Evolutionary conservation across 2,113 vertebrate genomes (phyloP).

Genomic region (Andinoacara biseriatus): DNA sequence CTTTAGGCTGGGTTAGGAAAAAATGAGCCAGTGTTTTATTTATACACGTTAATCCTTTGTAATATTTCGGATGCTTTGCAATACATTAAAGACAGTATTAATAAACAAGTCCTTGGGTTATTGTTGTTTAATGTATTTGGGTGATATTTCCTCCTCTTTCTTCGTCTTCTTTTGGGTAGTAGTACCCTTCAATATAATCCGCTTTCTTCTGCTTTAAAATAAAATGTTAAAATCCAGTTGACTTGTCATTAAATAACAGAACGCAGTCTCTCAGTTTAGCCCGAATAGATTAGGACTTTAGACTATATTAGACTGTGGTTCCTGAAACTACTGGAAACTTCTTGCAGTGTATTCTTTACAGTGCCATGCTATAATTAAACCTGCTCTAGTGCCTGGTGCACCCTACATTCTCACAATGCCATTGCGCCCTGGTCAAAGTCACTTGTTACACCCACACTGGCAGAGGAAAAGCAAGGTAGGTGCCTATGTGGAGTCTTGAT

Average conservation of each 20-base stretch:
- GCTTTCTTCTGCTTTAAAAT: too few relatives aligned
- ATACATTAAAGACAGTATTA: neutral
- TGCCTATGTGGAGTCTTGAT: neutral
- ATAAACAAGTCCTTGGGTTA: neutral
- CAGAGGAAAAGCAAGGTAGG: constrained; percentile 25
- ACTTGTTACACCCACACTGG: constrained; percentile 39
- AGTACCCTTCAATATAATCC: too few relatives aligned
- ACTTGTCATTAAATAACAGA: too few relatives aligned
- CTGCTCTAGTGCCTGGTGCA: neutral
- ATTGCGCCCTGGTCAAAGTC: constrained; percentile 54
- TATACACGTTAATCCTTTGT: neutral
- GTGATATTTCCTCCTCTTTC: neutral
- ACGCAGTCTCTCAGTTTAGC: neutral
- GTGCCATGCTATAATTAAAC: constrained; percentile 55
- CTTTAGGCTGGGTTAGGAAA: fast-evolving
- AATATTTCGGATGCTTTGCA: too few relatives aligned
- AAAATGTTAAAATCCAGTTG: too few relatives aligned
- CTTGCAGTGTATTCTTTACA: constrained; percentile 17
- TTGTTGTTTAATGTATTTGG: neutral
- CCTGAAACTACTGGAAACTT: constrained; percentile 7
- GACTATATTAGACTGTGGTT: neutral
- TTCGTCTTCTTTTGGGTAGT: neutral
- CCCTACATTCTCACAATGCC: constrained; percentile 25
- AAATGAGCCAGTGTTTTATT: neutral
- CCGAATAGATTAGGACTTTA: neutral